A percentile compares a stretch with the other conserved stretches of the same genome.
These are phyloP conservation scores for Monochamus saltuarius DNA, from an alignment of 1,140 invertebrate genomes.

Conservation along the genomic window DNA sequence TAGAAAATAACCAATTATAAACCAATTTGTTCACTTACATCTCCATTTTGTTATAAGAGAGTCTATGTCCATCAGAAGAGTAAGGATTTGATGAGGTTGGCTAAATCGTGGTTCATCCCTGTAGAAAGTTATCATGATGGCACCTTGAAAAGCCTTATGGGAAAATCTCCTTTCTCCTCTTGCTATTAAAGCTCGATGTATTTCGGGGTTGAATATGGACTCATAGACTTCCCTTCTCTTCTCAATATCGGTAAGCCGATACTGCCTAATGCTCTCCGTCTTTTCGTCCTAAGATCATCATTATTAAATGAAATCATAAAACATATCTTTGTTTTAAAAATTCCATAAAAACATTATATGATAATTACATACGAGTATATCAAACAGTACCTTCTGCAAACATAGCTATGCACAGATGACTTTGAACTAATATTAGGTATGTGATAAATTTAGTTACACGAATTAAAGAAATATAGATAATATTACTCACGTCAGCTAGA, in stretches of 20 bases:
- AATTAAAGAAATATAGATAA: no score
- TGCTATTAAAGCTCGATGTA: conserved; percentile 77
- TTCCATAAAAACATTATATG: no score
- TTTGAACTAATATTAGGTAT: no score
- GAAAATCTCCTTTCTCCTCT: conserved; percentile 87
- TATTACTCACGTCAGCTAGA: conserved; percentile 56
- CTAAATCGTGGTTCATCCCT: conserved; percentile 95
- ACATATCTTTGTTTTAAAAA: no score
- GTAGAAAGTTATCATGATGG: conserved; percentile 95
- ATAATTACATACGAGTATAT: no score
- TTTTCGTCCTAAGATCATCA: conserved; percentile 58
- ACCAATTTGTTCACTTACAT: no score
- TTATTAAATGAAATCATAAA: no score
- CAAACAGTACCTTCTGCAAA: no score
- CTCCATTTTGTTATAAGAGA: conserved; percentile 99
- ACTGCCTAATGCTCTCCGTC: conserved; percentile 58
- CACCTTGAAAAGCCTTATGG: conserved; percentile 83
- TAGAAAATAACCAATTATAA: no score
- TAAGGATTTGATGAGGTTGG: conserved; percentile 93
- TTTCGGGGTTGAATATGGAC: conserved; percentile 81
- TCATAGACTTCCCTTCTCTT: conserved; percentile 83
- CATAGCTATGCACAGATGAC: no score
- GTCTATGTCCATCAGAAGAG: conserved; percentile 95
- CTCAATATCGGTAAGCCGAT: conserved; percentile 70
- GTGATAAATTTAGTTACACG: no score